These are phyloP conservation scores for Meleagris gallopavo DNA, from an alignment of 2,113 vertebrate species.

Conservation along the genomic window DNA sequence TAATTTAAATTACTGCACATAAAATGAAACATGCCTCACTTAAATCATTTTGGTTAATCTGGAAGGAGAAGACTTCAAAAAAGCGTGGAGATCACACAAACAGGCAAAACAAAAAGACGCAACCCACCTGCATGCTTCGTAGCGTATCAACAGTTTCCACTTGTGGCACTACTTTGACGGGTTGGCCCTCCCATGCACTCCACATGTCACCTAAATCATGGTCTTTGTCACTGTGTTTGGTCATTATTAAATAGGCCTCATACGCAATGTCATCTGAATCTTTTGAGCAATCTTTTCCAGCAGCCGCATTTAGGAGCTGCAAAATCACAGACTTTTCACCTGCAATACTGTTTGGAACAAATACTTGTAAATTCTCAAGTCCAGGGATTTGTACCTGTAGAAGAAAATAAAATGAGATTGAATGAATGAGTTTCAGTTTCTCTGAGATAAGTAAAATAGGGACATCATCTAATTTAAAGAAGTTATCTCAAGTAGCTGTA, in stretches of 20 bases:
- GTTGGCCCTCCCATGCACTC: constrained; percentile 85
- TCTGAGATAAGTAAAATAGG: background rate
- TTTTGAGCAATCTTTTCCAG: constrained; percentile 95
- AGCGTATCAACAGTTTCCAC: constrained; percentile 93
- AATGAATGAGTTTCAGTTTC: background rate
- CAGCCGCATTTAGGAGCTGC: constrained; percentile 92
- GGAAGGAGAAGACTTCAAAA: background rate
- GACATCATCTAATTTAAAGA: background rate
- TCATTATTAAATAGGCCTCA: constrained; percentile 91
- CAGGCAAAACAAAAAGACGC: too few relatives aligned
- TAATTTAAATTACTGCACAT: background rate
- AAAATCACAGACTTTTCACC: constrained; percentile 86
- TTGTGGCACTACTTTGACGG: constrained; percentile 89
- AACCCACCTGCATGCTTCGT: constrained; percentile 88
- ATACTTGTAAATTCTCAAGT: constrained; percentile 91
- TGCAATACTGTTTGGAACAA: constrained; percentile 85
- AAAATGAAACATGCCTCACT: background rate
- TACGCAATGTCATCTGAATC: constrained; percentile 88
- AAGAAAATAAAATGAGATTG: background rate
- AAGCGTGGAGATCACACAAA: background rate
- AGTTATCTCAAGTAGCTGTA: background rate
- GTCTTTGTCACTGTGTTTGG: constrained; percentile 83
- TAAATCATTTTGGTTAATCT: background rate
- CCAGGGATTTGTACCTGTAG: constrained; percentile 86
- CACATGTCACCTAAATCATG: constrained; percentile 75